These are phyloP conservation scores for Campopleginae sp. DNA, from an alignment of 2,888 invertebrate genomes.

Conservation along the genomic window DNA sequence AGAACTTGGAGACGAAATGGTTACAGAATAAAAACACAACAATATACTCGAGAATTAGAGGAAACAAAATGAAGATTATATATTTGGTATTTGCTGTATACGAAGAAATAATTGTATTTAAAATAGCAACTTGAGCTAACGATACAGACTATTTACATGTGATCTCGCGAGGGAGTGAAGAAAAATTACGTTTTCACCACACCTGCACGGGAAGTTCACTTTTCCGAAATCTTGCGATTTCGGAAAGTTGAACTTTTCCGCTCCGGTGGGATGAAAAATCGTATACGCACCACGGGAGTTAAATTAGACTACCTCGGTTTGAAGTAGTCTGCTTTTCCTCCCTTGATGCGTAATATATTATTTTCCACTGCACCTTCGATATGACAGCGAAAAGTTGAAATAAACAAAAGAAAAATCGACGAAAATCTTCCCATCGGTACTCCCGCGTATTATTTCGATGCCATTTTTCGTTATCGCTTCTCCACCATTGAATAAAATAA, in stretches of 20 bases:
- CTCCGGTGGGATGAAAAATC: too few species aligned
- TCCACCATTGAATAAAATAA: conserved; percentile 48
- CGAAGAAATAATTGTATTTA: conserved; percentile 58
- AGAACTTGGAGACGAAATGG: conserved; percentile 69
- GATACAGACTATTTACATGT: conserved; percentile 68
- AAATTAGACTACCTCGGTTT: too few species aligned
- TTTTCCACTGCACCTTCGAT: conserved; percentile 20
- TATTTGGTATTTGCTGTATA: conserved; percentile 71
- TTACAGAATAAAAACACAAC: neutral
- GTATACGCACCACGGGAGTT: too few species aligned
- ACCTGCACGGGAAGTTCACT: too few species aligned
- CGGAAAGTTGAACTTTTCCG: too few species aligned
- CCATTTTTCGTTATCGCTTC: conserved; percentile 21
- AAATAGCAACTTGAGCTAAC: conserved; percentile 43
- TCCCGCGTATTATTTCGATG: conserved; percentile 53
- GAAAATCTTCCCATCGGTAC: conserved; percentile 17
- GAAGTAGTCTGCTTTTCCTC: too few species aligned
- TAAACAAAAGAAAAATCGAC: conserved; percentile 1
- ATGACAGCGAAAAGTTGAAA: conserved; percentile 9
- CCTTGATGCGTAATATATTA: too few species aligned
- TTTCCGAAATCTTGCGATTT: too few species aligned
- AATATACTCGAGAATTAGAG: conserved; percentile 74
- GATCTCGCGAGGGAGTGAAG: conserved; percentile 69
- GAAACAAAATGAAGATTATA: conserved; percentile 69
- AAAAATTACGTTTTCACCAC: conserved; percentile 13